Evolutionary conservation across 64 coral and sea anemone genomes (phyloP).

Genomic region (Anthopleura sola): DNA sequence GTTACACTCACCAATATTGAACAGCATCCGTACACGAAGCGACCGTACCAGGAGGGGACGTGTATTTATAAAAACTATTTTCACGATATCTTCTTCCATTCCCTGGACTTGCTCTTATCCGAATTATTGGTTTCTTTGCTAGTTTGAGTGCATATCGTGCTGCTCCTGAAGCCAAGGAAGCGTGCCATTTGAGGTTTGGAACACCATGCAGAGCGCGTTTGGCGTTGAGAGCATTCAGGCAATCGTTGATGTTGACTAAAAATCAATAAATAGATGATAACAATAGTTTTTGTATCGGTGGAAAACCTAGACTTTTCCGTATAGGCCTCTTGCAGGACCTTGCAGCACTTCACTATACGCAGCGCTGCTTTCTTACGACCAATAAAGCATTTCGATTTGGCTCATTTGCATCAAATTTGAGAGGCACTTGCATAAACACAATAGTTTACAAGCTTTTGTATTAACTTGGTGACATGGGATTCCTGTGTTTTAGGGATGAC

Average conservation of each 20-base stretch:
- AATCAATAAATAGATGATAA: background rate
- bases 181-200: slow-evolving; percentile 32
- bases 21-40: slow-evolving; percentile 21
- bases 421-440: too few species aligned
- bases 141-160: slow-evolving; percentile 30
- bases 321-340: too few species aligned
- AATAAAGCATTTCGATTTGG: too few species aligned
- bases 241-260: slow-evolving; percentile 10
- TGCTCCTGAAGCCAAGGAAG: slow-evolving; percentile 34
- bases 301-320: too few species aligned
- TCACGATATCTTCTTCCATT: background rate
- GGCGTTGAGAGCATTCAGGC: slow-evolving; percentile 38
- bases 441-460: too few species aligned
- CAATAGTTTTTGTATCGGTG: background rate
- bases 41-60: background rate
- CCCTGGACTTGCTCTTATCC: background rate
- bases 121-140: slow-evolving; percentile 16
- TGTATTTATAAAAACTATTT: background rate
- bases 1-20: background rate
- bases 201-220: slow-evolving; percentile 35
- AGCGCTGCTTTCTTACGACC: too few species aligned
- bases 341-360: too few species aligned
- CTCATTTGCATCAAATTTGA: too few species aligned
- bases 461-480: background rate
- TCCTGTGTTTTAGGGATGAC: background rate